Percentiles rank a stretch among this genome's conserved stretches.
Evolutionary conservation across 2,113 vertebrate genomes (phyloP).

Genomic region (Centropus unirufus): DNA sequence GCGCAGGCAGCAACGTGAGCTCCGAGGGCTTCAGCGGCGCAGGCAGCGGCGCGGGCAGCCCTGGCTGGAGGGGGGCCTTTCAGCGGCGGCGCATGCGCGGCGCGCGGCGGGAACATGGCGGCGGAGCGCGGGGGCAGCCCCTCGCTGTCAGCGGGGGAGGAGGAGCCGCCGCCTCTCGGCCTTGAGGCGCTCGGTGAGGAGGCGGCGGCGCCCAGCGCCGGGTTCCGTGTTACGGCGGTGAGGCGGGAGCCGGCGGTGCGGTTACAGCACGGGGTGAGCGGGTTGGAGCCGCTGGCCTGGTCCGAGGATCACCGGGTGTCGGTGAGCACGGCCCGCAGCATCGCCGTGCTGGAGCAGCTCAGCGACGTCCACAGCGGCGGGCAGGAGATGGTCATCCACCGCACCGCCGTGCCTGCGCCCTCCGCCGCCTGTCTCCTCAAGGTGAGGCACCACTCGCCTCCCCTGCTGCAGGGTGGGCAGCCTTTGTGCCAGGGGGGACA

Average conservation of each 20-base stretch:
- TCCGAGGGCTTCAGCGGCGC: not conserved
- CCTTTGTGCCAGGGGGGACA: too few relatives aligned
- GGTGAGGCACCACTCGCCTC: conserved; percentile 67
- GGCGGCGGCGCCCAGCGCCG: conserved; percentile 40
- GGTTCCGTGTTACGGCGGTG: conserved; percentile 74
- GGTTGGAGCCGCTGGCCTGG: conserved; percentile 89
- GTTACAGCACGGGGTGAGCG: conserved; percentile 85
- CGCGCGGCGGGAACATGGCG: conserved; percentile 3
- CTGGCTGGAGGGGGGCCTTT: too few relatives aligned
- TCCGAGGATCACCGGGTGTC: conserved; percentile 92
- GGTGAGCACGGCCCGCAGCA: conserved; percentile 84
- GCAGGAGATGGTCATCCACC: conserved; percentile 87
- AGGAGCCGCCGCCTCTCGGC: conserved; percentile 7
- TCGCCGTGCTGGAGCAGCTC: conserved; percentile 88
- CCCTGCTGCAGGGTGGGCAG: not conserved
- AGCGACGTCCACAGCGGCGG: conserved; percentile 85
- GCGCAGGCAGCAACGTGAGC: not conserved
- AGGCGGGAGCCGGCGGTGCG: conserved; percentile 84
- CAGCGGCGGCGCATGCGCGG: not conserved
- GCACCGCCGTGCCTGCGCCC: conserved; percentile 86
- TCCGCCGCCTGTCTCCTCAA: conserved; percentile 74
- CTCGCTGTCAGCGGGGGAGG: not conserved
- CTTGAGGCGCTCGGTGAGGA: not conserved
- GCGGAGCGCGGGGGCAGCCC: conserved; percentile 8
- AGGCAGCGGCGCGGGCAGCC: too few relatives aligned